Percentiles rank a stretch among this genome's conserved stretches.
phyloP scores from a whole-genome alignment of 2,888 invertebrate species.

The Mythimna vitellina region DNA sequence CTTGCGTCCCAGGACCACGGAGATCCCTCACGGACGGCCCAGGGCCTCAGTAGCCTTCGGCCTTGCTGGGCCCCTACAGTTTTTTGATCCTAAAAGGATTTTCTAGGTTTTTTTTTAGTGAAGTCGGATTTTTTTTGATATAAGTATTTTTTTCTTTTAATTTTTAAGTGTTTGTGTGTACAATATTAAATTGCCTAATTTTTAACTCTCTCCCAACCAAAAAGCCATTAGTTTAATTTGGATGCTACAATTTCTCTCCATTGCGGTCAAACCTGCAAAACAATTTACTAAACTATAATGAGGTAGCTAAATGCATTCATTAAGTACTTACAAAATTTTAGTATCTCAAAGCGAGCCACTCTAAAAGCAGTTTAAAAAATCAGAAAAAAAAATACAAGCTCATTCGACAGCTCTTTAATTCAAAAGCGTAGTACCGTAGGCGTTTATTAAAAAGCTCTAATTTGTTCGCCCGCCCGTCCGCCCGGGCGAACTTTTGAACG shows the following conservation, averaged over 20 bases:
- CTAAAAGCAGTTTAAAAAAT: slow-evolving; percentile 10
- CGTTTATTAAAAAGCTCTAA: slow-evolving; percentile 76
- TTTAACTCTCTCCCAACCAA: background rate
- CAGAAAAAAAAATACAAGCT: slow-evolving; percentile 8
- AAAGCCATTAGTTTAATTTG: background rate
- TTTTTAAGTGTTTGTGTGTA: background rate
- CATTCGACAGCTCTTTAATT: slow-evolving; percentile 46
- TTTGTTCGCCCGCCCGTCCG: slow-evolving; percentile 62
- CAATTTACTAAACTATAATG: background rate
- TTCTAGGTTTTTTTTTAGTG: too few relatives aligned
- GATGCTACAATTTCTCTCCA: background rate
- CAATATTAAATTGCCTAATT: background rate
- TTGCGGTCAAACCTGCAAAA: background rate
- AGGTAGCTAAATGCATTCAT: too few relatives aligned
- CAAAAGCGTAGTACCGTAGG: slow-evolving; percentile 46
- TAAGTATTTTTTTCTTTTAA: too few relatives aligned
- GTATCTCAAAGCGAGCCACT: background rate
- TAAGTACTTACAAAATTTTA: too few relatives aligned
- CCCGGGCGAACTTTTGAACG: slow-evolving; percentile 79
- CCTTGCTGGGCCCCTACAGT: too few relatives aligned
- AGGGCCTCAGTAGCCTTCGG: too few relatives aligned
- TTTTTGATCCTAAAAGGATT: too few relatives aligned
- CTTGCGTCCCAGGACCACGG: too few relatives aligned
- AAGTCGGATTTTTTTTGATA: too few relatives aligned
- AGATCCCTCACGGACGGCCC: too few relatives aligned